phyloP scores from a whole-genome alignment of 2,113 vertebrate species.

The Hemichromis elongatus region DNA sequence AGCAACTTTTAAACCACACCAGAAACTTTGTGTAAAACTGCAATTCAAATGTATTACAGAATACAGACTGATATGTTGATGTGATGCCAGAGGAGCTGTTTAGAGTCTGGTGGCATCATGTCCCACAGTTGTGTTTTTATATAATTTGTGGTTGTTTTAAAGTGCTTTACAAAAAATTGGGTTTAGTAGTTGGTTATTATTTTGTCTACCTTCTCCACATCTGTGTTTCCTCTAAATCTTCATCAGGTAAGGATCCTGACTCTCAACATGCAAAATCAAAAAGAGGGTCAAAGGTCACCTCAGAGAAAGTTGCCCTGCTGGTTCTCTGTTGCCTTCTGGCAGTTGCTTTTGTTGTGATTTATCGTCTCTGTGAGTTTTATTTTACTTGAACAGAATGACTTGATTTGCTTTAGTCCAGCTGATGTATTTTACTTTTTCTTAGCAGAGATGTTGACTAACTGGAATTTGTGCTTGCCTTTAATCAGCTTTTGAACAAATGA shows the following conservation, averaged over 20 bases:
- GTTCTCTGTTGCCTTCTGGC: neutral
- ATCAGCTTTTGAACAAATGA: neutral
- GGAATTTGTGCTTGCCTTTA: neutral
- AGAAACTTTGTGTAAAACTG: neutral
- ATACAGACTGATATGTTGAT: neutral
- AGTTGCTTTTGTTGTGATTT: neutral
- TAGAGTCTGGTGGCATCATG: too few relatives aligned
- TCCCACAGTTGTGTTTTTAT: neutral
- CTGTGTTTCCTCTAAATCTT: neutral
- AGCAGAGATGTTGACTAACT: neutral
- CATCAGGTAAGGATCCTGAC: neutral
- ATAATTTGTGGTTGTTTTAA: neutral
- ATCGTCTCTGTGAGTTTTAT: neutral
- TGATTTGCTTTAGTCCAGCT: neutral
- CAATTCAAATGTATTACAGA: too few relatives aligned
- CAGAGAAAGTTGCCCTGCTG: neutral
- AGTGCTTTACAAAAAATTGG: accelerated
- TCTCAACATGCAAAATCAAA: neutral
- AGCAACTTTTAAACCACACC: neutral
- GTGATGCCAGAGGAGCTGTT: accelerated
- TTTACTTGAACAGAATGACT: neutral
- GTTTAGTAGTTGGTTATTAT: neutral
- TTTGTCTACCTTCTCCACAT: neutral
- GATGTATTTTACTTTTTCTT: neutral
- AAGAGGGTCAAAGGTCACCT: neutral